Evolutionary conservation across 2,113 vertebrate species (phyloP).

Genomic region (Amphiprion ocellaris): DNA sequence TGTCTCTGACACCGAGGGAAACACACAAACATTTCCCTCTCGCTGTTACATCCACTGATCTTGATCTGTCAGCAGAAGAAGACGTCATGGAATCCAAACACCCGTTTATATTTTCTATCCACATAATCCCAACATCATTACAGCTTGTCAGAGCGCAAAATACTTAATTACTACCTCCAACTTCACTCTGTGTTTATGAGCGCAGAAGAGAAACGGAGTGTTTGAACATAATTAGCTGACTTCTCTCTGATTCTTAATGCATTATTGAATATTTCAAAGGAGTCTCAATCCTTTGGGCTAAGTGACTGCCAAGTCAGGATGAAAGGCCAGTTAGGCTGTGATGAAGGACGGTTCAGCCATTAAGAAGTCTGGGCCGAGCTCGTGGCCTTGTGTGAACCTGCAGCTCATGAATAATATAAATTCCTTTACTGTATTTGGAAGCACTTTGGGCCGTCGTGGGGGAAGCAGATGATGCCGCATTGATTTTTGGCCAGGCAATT

Average conservation of each 20-base stretch:
- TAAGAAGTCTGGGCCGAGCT: conserved; percentile 58
- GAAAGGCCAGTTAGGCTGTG: conserved; percentile 43
- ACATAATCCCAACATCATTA: conserved; percentile 26
- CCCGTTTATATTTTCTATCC: conserved; percentile 22
- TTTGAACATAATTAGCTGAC: conserved; percentile 63
- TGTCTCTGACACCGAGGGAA: conserved; percentile 20
- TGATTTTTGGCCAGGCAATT: conserved; percentile 59
- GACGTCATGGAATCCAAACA: background rate
- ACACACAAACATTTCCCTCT: background rate
- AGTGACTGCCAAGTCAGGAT: conserved; percentile 59
- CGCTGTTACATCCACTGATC: background rate
- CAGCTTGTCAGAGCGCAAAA: conserved; percentile 35
- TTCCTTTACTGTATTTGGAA: conserved; percentile 74
- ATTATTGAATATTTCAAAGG: conserved; percentile 74
- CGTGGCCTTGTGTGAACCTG: conserved; percentile 67
- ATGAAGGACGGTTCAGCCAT: conserved; percentile 65
- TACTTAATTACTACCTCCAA: conserved; percentile 34
- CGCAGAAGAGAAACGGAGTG: background rate
- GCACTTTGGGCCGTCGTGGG: conserved; percentile 60
- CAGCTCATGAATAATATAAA: conserved; percentile 77
- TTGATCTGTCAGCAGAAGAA: background rate
- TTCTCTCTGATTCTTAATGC: conserved; percentile 70
- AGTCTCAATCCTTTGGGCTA: conserved; percentile 58
- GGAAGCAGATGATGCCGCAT: conserved; percentile 46
- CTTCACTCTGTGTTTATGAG: conserved; percentile 30